Evolutionary conservation across 1,140 invertebrate species (phyloP), one percentile per base, ranked within the genome.

Genomic region (Drosophila tsacasi): DNA sequence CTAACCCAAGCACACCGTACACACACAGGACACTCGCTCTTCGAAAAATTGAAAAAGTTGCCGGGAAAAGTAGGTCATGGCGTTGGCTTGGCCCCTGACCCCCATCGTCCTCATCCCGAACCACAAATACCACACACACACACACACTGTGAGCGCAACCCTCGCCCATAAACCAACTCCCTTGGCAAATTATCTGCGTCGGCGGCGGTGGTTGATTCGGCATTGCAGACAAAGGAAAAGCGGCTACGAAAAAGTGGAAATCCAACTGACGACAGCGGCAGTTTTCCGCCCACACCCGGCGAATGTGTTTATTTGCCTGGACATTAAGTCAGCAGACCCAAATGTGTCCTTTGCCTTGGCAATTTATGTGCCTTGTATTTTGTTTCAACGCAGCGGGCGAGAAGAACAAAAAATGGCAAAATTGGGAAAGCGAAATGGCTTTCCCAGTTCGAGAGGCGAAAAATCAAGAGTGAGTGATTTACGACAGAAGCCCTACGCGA

Each of bases 171-270:
- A 72, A 59, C 39, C 54, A 71, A 69, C 85, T 69, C 78, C 63
- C 85, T 90, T 73, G 67, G 85, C 81, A 81, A 90, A 89, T 85
- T 90, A 89, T 90, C 81, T 90, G 85, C 85, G 83, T 74, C 69
- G 65, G 59, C 69, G 65, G 60, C 58, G 83, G 83, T 87, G 83
- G 83, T 87, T 87, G 83, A 87, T 87, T 87, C 83, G 81, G 77
- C 77, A 81, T 57, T 71, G 64, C 73, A 61, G 76, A 78, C 83
- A 89, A 81, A 81, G 77, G 58, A 72, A 72, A 69, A 47, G 19
- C 58, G 59, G 23, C 30, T 19, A 27, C 57, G 17, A 44, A 85
- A 79, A 79, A 76, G 62, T 85, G 74, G 76, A 86, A 86, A 82
- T 62, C 77, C 81, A 84, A 83, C 83, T 87, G 83, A 87, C 84